Base-by-base conservation (phyloP, 1,140 invertebrate genomes). In the Ectropis grisescens region DNA sequence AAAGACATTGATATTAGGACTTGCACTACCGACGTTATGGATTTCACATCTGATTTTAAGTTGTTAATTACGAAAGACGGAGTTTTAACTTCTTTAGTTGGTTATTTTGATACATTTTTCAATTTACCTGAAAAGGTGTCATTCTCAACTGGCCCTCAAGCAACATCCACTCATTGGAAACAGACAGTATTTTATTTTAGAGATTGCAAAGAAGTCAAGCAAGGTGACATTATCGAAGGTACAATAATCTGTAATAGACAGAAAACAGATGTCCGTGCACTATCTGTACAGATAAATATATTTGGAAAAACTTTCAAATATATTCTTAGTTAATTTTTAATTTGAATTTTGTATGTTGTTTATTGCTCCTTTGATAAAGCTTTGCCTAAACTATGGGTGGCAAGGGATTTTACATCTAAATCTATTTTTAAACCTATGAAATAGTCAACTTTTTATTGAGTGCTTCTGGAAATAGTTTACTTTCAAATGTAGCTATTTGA, bases 81-180 rank as follows among this genome's bases (percentile, higher is more conserved):
- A 38, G 85, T 86, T 42, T 62, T 98, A 13, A 96, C 95, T 7
- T 92, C 94, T 6, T 86, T 98, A 33, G 91, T 95, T 33, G 95
- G 94, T 9, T 98, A 95, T 84, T 99, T 99, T 82, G 93, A 95
- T 79, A 90, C 90, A n/a, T 89, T 89, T 51, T 96, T 96, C 68
- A 91, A 94, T 47, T 64, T 94, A 32, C 87, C 89, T 1, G 84
- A 86, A 53, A 69, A 84, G 13, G 78, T 89, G 9, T 74, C 84
- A 14, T 87, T 95, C 46, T 89, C 88, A 29, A 95, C 93, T 53
- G 91, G 90, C 35, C 95, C 91, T 46, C 83, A 76, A 47, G 83
- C 79, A 59, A 88, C 86, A 61, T 85, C 86, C 41, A 99, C 98
- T 10, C 97, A 99, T 83, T 99, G 97, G 97, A 97, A 98, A 65